Conservation (phyloP, 2,888 invertebrate genomes). For the Steinernema carpocapsae region DNA sequence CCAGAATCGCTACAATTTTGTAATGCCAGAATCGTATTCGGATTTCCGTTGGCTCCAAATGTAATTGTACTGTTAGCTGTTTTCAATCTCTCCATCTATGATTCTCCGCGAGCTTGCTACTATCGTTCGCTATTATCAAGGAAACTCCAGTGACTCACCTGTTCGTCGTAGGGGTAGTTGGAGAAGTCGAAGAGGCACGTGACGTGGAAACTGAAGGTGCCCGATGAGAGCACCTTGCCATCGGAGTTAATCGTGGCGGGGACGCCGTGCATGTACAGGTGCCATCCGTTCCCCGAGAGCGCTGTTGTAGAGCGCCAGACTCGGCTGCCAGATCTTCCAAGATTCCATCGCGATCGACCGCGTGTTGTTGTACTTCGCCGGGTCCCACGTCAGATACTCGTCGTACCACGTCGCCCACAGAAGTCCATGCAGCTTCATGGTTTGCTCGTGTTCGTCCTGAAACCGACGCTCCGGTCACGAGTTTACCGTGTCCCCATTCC, state of each 20-base stretch:
- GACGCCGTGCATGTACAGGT: slow-evolving; percentile 63
- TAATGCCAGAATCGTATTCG: too few relatives aligned
- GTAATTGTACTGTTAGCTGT: too few relatives aligned
- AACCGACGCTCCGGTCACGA: too few relatives aligned
- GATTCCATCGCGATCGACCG: slow-evolving; percentile 53
- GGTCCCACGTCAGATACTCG: slow-evolving; percentile 65
- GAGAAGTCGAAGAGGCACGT: slow-evolving; percentile 67
- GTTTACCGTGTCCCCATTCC: too few relatives aligned
- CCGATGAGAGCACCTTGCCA: slow-evolving; percentile 57
- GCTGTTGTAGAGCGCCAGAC: slow-evolving; percentile 65
- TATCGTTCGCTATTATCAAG: too few relatives aligned
- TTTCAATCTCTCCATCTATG: too few relatives aligned
- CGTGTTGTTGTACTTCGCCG: slow-evolving; percentile 51
- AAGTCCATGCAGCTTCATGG: slow-evolving; percentile 64
- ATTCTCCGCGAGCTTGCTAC: too few relatives aligned
- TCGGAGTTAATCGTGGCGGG: slow-evolving; percentile 56
- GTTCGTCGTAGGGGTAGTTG: slow-evolving; percentile 62
- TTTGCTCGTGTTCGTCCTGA: slow-evolving; percentile 66
- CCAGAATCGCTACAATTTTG: too few relatives aligned
- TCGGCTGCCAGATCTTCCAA: slow-evolving; percentile 65
- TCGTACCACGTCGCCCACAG: slow-evolving; percentile 64
- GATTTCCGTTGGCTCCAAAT: too few relatives aligned
- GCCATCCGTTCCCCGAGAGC: slow-evolving; percentile 64
- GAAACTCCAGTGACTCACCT: too few relatives aligned
- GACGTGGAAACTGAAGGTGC: slow-evolving; percentile 65